Conservation (phyloP, 1,140 invertebrate species). For the Saccostrea cuccullata region DNA sequence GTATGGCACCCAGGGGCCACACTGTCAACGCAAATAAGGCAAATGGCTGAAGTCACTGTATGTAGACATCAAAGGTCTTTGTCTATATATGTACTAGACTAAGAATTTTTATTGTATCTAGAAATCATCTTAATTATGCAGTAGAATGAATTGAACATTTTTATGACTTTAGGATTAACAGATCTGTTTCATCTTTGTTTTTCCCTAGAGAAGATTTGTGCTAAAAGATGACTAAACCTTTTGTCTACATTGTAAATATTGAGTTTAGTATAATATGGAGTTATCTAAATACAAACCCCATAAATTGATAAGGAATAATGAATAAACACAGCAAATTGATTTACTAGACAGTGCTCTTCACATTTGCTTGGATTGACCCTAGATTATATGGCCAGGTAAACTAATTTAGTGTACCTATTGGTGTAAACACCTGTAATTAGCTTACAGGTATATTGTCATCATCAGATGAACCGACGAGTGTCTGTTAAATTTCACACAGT, state of each 20-base stretch:
- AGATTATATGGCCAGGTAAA: slow-evolving; percentile 26
- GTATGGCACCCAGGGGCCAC: not conserved
- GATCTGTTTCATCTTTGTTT: not conserved
- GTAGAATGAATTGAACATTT: not conserved
- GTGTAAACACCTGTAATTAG: slow-evolving; percentile 31
- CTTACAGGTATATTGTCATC: slow-evolving; percentile 14
- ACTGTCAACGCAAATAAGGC: not conserved
- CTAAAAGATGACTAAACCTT: not conserved
- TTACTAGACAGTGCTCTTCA: not conserved
- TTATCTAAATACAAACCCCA: not conserved
- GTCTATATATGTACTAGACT: not conserved
- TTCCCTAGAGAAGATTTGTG: not conserved
- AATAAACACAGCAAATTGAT: not conserved
- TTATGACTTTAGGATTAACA: not conserved
- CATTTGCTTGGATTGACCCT: not conserved
- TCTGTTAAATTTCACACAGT: slow-evolving; percentile 9
- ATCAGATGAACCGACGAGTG: not conserved
- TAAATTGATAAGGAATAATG: slow-evolving; percentile 2
- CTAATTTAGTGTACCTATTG: slow-evolving; percentile 28
- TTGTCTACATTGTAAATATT: not conserved
- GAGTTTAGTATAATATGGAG: not conserved
- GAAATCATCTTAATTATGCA: not conserved
- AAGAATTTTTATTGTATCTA: not conserved
- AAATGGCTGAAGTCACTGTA: not conserved
- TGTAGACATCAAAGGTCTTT: not conserved